A percentile compares a stretch with the other conserved stretches of the same genome.
Conservation (phyloP, 2,113 vertebrate genomes). For the Zosterops hypoxanthus region DNA sequence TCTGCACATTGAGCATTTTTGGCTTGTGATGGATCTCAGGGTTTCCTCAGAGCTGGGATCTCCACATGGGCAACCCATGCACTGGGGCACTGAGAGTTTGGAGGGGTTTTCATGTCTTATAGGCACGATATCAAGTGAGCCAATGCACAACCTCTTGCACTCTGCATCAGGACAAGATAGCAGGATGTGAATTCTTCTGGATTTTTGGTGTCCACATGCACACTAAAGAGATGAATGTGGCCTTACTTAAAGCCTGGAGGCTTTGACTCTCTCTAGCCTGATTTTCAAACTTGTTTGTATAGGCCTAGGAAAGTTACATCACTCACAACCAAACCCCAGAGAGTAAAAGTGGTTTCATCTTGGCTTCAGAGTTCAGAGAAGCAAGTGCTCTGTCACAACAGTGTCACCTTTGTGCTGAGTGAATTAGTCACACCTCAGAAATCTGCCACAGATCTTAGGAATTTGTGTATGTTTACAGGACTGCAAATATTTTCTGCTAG, state of each 20-base stretch:
- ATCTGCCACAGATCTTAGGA: neutral
- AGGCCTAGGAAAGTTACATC: neutral
- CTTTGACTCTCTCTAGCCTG: neutral
- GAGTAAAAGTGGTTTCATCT: neutral
- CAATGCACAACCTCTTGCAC: neutral
- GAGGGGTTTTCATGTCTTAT: neutral
- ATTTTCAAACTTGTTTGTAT: neutral
- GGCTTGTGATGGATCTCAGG: fast-evolving
- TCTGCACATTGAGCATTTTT: fast-evolving
- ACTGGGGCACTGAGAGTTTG: fast-evolving
- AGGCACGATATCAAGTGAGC: neutral
- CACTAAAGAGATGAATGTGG: neutral
- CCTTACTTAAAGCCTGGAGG: neutral
- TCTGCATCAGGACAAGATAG: fast-evolving
- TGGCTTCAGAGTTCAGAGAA: neutral
- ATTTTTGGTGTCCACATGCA: fast-evolving
- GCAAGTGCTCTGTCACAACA: neutral
- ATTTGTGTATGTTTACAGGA: neutral
- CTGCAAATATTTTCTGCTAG: neutral
- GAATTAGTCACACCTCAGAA: neutral
- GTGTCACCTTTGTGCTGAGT: neutral
- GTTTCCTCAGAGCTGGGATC: neutral
- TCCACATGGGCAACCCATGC: fast-evolving
- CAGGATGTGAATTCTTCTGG: neutral
- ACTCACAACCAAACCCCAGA: neutral